Base-by-base conservation (phyloP, 2,888 invertebrate species). In the Harpalus rubripes region DNA sequence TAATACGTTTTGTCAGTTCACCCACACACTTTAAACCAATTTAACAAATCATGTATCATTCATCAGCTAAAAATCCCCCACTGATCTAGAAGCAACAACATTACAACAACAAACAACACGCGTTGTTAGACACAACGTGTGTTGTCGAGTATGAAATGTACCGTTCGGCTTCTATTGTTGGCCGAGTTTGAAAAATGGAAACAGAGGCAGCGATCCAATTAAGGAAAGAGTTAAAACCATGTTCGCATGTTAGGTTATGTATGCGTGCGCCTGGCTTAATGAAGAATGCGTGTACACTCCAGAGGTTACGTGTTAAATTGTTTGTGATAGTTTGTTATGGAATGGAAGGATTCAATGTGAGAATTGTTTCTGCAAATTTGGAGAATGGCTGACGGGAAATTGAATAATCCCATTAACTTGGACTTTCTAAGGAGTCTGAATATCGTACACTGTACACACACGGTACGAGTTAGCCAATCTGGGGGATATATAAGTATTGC, bases 41-140 rank as follows among this genome's bases (percentile, higher is more conserved):
- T 81, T 81, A 81, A 81, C 81, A 81, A 81, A 81, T 81, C 81
- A 81, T 61, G 39, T 81, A 72, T 72, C 72, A 68, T 68, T 68
- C 68, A 68, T 65, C 26, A 65, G 32, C 39, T 65, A 65, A 65
- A 65, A 63, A 63, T 63, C n/a, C 22, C 22, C 65, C 39, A 39
- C 39, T 10, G 68, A 39, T 26, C 15, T 26, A 10, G 68, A 26
- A 68, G 39, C 32, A 68, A 32, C 39, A 15, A 32, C 44, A 59
- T 16, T 59, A 59, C 59, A 59, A 32, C 68, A 39, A 39, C n/a
- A 32, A 68, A 26, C 68, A 68, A 15, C 32, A 15, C 16, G 61
- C 22, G 59, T 39, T 68, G 68, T 68, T 68, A 15, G 16, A 59
- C 59, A 16, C 32, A 63, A 6, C 63, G 68, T 15, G 68, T 68